phyloP scores from a whole-genome alignment of 2,113 vertebrate genomes.

The Callionymus lyra region DNA sequence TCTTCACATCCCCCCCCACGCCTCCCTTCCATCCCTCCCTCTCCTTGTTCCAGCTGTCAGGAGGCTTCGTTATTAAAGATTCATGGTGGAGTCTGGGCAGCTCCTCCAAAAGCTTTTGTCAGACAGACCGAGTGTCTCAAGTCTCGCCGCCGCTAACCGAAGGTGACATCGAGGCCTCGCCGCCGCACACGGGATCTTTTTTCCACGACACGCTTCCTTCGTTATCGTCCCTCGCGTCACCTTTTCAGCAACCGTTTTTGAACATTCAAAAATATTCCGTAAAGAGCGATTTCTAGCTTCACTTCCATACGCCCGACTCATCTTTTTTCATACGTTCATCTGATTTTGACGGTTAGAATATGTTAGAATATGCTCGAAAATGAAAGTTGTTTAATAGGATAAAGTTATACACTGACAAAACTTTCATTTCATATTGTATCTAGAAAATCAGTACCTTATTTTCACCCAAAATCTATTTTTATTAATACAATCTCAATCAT shows the following conservation, averaged over 20 bases:
- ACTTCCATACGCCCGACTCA: neutral
- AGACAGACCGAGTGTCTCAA: slow-evolving; percentile 57
- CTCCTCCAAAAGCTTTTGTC: slow-evolving; percentile 61
- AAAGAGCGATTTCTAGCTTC: neutral
- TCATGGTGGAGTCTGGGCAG: slow-evolving; percentile 58
- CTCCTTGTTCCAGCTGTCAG: slow-evolving; percentile 58
- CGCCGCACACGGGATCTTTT: slow-evolving; percentile 9
- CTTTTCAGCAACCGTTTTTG: neutral
- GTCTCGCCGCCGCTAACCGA: slow-evolving; percentile 50
- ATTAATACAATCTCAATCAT: too few relatives aligned
- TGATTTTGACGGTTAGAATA: too few relatives aligned
- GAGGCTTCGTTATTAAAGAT: slow-evolving; percentile 66
- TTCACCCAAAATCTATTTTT: too few relatives aligned
- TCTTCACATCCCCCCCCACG: slow-evolving; percentile 18
- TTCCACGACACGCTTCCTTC: slow-evolving; percentile 1
- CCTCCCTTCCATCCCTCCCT: slow-evolving; percentile 5
- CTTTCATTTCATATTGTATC: too few relatives aligned
- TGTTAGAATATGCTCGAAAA: too few relatives aligned
- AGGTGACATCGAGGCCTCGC: slow-evolving; percentile 43
- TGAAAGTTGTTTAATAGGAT: too few relatives aligned
- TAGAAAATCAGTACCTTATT: too few relatives aligned
- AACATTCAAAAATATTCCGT: neutral
- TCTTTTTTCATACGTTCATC: too few relatives aligned
- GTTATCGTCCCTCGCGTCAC: slow-evolving; percentile 6
- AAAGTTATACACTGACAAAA: too few relatives aligned